These are phyloP conservation scores for Gonatopus flavifemur DNA, from an alignment of 1,140 invertebrate species.

Conservation along the genomic window DNA sequence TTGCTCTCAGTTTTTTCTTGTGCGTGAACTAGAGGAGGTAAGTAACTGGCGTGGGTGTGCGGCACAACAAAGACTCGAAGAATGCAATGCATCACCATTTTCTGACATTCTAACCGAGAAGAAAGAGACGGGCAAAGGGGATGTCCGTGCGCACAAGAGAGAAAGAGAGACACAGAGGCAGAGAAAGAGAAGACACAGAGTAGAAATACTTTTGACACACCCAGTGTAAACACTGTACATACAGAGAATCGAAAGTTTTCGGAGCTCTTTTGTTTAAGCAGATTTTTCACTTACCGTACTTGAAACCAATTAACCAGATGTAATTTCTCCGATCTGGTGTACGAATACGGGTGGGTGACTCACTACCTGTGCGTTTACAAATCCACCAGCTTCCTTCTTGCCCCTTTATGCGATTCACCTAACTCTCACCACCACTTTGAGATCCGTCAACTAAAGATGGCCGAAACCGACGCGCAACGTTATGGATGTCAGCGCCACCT, in stretches of 20 bases:
- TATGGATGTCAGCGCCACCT: slow-evolving; percentile 23
- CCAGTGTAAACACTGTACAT: slow-evolving; percentile 38
- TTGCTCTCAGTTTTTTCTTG: slow-evolving; percentile 13
- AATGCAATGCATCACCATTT: slow-evolving; percentile 44
- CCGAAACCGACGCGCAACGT: slow-evolving; percentile 31
- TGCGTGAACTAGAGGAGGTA: slow-evolving; percentile 1
- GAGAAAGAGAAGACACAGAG: neutral
- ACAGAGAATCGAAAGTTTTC: slow-evolving; percentile 1
- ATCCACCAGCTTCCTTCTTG: slow-evolving; percentile 19
- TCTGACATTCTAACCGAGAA: slow-evolving; percentile 29
- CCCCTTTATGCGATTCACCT: slow-evolving; percentile 3
- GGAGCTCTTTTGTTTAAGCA: too few species aligned
- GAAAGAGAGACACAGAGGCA: slow-evolving; percentile 1
- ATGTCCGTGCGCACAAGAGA: too few species aligned
- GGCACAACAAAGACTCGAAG: slow-evolving; percentile 30
- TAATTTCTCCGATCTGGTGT: slow-evolving; percentile 20
- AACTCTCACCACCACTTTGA: slow-evolving; percentile 10
- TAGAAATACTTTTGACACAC: slow-evolving; percentile 39
- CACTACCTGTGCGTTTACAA: slow-evolving; percentile 19
- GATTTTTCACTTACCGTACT: slow-evolving; percentile 22
- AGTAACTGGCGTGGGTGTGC: slow-evolving; percentile 18
- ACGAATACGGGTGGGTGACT: slow-evolving; percentile 19
- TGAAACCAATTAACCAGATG: slow-evolving; percentile 9
- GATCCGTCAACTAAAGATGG: slow-evolving; percentile 39
- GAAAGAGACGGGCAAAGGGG: neutral